Conservation (phyloP, 2,113 vertebrate genomes). For the Vulpes lagopus region DNA sequence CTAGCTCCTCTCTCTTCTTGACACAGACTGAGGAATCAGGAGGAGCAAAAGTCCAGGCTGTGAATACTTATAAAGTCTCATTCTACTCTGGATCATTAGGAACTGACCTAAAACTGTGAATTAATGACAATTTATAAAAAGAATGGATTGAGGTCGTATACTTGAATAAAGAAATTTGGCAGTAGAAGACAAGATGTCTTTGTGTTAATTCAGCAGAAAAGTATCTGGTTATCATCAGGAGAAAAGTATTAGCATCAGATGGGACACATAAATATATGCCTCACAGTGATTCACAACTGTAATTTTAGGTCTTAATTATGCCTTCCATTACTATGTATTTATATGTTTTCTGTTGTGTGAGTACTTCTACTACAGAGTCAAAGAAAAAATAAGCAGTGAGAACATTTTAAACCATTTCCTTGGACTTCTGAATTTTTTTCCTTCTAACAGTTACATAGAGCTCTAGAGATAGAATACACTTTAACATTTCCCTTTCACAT, state of each 20-base stretch:
- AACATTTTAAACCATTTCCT: not conserved
- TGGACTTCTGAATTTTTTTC: not conserved
- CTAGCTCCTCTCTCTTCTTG: not conserved
- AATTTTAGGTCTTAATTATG: not conserved
- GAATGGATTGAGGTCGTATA: not conserved
- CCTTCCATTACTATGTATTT: not conserved
- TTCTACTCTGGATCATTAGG: not conserved
- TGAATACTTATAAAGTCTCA: not conserved
- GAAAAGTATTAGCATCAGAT: not conserved
- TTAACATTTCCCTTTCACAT: not conserved
- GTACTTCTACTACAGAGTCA: not conserved
- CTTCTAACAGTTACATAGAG: not conserved
- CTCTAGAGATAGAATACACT: not conserved
- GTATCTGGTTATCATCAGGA: not conserved
- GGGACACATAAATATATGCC: not conserved
- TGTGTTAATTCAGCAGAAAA: conserved; percentile 44
- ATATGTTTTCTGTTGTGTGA: not conserved
- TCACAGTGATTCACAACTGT: not conserved
- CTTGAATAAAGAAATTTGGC: not conserved
- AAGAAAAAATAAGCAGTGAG: not conserved
- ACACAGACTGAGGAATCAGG: not conserved
- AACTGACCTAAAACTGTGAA: not conserved
- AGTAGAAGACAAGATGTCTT: not conserved
- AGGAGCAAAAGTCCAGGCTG: not conserved
- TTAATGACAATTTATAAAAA: not conserved